Base-by-base conservation (phyloP, 2,888 invertebrate genomes). In the Cryptus armator region DNA sequence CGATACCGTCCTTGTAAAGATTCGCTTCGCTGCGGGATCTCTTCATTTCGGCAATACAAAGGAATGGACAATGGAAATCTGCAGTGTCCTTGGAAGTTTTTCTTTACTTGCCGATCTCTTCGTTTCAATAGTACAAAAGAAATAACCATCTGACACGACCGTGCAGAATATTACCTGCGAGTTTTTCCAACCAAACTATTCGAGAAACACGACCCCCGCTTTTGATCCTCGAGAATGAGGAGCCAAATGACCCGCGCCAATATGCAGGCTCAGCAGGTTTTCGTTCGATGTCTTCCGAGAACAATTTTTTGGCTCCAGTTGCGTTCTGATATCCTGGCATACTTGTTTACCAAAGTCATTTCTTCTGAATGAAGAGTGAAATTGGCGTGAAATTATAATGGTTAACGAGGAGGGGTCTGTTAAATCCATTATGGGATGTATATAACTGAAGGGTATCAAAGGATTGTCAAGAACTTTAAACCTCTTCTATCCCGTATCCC, bases 281-380 rank as follows among this genome's bases (percentile, higher is more conserved):
- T 43, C 56, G 62, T 53, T 53, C 48, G 53, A 48, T 44, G 24
- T 16, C 56, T 68, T 68, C 46, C 44, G 32, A 53, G 68, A 81
- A 32, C 46, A 16, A 74, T 43, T 76, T 48, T 24, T 14, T 5
- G 78, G 66, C 85, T 86, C 81, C 72, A 78, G 66, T 43, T 51
- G 43, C 59, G 53, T 89, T 48, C 85, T 89, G 76, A 14, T 85
- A 68, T 78, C 89, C 87, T 87, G 81, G 66, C 81, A 88, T 44
- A 77, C 83, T 87, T 89, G 89, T 89, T 90, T 90, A 90, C 89
- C 64, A 80, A 80, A 81, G 85, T 88, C 87, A 84, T 89, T 89
- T 88, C 85, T 89, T 89, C 83, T 87, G 86, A 89, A 87, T 88
- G 78, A 85, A 75, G 84, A 85, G 84, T 84, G 85, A 82, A 83